Evolutionary conservation across 2,113 vertebrate genomes (phyloP).

Genomic region (Bos taurus): ARS-UCD2.0 NC_037330.1:100070001-100070500

Average conservation of each 20-base stretch:
- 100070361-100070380: neutral
- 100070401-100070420: neutral
- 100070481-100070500: neutral
- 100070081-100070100: constrained; percentile 11
- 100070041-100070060: neutral
- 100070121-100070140: neutral
- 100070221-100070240: neutral
- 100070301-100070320: neutral
- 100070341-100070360: neutral
- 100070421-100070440: neutral
- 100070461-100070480: neutral
- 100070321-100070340: neutral
- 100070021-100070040: neutral
- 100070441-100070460: neutral
- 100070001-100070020: neutral
- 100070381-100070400: neutral
- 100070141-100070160: neutral
- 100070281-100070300: neutral
- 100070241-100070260: neutral
- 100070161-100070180: neutral
- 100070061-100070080: neutral
- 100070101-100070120: neutral
- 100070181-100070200: neutral
- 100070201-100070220: neutral
- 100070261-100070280: neutral